Percentiles rank a stretch among this genome's conserved stretches.
These are phyloP conservation scores for Chloroceryle aenea DNA, from an alignment of 2,113 vertebrate genomes.

Conservation along the genomic window DNA sequence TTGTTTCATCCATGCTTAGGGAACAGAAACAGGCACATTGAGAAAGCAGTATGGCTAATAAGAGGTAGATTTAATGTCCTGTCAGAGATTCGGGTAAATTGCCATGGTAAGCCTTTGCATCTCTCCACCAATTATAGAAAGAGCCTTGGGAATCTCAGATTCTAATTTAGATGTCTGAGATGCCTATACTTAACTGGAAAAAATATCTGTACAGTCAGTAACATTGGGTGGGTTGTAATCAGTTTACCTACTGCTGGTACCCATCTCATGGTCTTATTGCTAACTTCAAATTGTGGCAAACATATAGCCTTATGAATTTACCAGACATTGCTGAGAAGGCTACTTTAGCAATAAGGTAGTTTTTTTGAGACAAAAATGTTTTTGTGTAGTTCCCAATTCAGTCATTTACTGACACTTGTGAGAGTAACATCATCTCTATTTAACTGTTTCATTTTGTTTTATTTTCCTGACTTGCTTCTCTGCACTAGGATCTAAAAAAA, in stretches of 20 bases:
- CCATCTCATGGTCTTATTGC: neutral
- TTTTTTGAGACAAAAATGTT: neutral
- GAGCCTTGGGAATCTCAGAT: neutral
- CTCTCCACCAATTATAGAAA: neutral
- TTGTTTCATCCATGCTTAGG: fast-evolving
- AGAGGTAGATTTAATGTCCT: neutral
- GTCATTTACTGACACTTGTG: neutral
- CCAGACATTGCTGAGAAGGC: neutral
- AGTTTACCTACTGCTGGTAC: neutral
- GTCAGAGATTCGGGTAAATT: neutral
- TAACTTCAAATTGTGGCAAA: neutral
- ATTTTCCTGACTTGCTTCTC: neutral
- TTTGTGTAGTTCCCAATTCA: neutral
- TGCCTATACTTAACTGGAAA: neutral
- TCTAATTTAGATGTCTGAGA: neutral
- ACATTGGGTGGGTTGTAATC: neutral
- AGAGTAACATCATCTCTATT: neutral
- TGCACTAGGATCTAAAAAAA: neutral
- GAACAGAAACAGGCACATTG: neutral
- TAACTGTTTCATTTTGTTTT: neutral
- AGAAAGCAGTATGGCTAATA: neutral
- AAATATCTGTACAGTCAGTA: neutral
- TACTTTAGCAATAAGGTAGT: neutral
- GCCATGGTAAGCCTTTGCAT: neutral
- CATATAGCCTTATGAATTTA: neutral